Evolutionary conservation across 2,113 vertebrate genomes (phyloP), one percentile per base, ranked within the genome.

Genomic region (zebrafish (Danio rerio)): DNA sequence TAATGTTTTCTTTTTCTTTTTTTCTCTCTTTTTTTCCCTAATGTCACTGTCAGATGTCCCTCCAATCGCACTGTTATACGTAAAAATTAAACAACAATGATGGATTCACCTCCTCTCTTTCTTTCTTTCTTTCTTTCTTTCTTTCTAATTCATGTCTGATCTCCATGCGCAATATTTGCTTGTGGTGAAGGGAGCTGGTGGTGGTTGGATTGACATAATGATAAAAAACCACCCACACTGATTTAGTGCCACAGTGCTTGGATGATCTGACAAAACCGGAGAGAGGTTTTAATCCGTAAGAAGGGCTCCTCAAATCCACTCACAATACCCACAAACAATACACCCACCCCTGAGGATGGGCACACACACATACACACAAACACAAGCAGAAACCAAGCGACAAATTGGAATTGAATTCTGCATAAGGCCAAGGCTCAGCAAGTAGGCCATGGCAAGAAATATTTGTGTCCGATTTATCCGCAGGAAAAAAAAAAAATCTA

Each of bases 301-400:
- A 91, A 86, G 88, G 82, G 87, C 74, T 79, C 55, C 74, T 71
- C 66, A 82, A 87, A 92, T 90, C 88, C 86, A 87, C 86, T 91
- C 88, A 88, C 87, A 84, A 87, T 84, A 79, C 76, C 79, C 73
- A 8, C 53, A 88, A 79, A 68, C 77, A 79, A 79, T 79, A 79
- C 49, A 82, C 80, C 79, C 79, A 81, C 52, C 73, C 78, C 49
- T 7, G 79, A 78, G 79, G 85, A 84, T 71, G 59, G 56, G 74
- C 43, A 69, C 76, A 49, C 77, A 69, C 13, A 59, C 63, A 78
- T 31, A 69, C 76, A 49, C 77, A 69, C 13, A 76, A 31, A 65
- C 73, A 74, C 52, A 63, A 70, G 68, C 53, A 81, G 61, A 73
- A 15, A 68, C 52, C 53, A 82, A 49, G 20, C 70, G 43, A 65